These are phyloP conservation scores for Elmis aenea DNA, from an alignment of 2,888 invertebrate species.

Conservation along the genomic window DNA sequence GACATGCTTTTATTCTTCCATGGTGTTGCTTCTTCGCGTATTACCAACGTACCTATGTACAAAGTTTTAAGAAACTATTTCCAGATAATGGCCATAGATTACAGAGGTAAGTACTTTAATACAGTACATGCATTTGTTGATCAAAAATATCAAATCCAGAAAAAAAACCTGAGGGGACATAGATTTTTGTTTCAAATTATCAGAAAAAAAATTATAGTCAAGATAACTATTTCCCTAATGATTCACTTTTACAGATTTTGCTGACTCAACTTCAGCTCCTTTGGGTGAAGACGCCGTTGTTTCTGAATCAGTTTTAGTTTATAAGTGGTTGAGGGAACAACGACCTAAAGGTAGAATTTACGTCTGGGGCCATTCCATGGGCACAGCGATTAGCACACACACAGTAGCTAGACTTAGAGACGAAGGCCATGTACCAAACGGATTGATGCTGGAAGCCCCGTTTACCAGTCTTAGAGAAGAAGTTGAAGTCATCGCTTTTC, in stretches of 20 bases:
- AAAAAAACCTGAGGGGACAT: too few relatives aligned
- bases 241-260: constrained; percentile 39
- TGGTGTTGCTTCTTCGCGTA: constrained; percentile 41
- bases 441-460: constrained; percentile 37
- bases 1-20: constrained; percentile 42
- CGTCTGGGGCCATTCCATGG: constrained; percentile 42
- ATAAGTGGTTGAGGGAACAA: constrained; percentile 33
- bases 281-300: constrained; percentile 37
- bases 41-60: constrained; percentile 59
- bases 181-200: too few relatives aligned
- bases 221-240: too few relatives aligned
- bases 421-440: constrained; percentile 23
- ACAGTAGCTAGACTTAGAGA: constrained; percentile 29
- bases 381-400: constrained; percentile 35
- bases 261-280: constrained; percentile 35
- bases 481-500: too few relatives aligned
- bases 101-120: constrained; percentile 41
- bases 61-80: constrained; percentile 57
- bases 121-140: too few relatives aligned
- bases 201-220: too few relatives aligned
- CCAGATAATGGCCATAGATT: constrained; percentile 42
- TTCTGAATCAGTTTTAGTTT: constrained; percentile 37
- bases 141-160: too few relatives aligned
- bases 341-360: constrained; percentile 33
- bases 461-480: constrained; percentile 38